Evolutionary conservation across 2,113 vertebrate genomes (phyloP).

Genomic region (Ageneiosus marmoratus): DNA sequence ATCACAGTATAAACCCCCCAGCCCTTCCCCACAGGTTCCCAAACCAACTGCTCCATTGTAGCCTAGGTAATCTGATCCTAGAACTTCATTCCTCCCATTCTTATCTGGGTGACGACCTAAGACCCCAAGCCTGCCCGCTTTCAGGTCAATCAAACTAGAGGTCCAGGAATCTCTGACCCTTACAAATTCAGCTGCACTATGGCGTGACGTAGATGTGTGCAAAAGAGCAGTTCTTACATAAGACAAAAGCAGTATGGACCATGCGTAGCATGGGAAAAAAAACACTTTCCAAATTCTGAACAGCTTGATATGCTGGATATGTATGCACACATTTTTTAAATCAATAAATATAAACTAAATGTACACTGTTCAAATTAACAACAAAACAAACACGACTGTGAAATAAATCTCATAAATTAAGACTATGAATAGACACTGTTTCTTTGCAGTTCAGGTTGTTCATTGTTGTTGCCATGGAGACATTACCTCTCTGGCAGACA

Average conservation of each 20-base stretch:
- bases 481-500: conserved; percentile 49
- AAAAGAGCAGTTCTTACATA: conserved; percentile 70
- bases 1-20: not conserved
- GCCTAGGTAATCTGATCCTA: conserved; percentile 58
- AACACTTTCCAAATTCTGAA: conserved; percentile 52
- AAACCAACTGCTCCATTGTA: conserved; percentile 43
- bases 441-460: conserved; percentile 45
- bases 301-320: conserved; percentile 44
- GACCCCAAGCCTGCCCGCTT: conserved; percentile 49
- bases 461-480: conserved; percentile 61
- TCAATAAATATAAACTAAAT: conserved; percentile 92
- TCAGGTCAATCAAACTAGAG: conserved; percentile 54
- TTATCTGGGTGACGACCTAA: conserved; percentile 46
- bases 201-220: conserved; percentile 78
- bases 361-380: conserved; percentile 74
- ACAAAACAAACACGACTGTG: conserved; percentile 71
- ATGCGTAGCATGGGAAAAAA: conserved; percentile 61
- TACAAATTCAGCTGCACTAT: conserved; percentile 48
- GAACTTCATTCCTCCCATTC: conserved; percentile 66
- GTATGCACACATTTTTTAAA: conserved; percentile 78
- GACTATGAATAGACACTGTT: conserved; percentile 61
- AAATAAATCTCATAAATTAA: conserved; percentile 70
- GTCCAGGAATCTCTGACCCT: conserved; percentile 32
- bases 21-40: conserved; percentile 17
- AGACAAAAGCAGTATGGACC: conserved; percentile 62